phyloP scores from a whole-genome alignment of 2,888 invertebrate genomes.

The Acronicta psi region DNA sequence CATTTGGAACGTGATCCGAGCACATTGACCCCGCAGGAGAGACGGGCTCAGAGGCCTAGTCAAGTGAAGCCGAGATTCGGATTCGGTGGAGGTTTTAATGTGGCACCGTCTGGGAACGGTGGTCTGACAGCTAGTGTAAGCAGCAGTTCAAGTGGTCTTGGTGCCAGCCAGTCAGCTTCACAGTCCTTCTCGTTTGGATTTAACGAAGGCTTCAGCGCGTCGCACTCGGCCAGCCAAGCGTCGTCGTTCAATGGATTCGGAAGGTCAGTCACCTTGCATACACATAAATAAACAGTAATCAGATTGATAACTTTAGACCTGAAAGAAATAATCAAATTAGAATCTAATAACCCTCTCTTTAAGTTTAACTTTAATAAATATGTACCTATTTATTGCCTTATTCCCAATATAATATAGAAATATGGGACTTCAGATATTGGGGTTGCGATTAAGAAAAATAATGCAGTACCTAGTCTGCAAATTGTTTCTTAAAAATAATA shows the following conservation, averaged over 20 bases:
- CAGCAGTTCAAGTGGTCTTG: slow-evolving; percentile 79
- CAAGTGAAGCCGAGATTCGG: slow-evolving; percentile 77
- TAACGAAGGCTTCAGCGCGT: slow-evolving; percentile 84
- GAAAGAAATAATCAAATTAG: too few species aligned
- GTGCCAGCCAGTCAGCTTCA: slow-evolving; percentile 83
- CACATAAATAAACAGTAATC: too few species aligned
- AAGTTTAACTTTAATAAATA: too few species aligned
- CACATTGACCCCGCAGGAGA: slow-evolving; percentile 79
- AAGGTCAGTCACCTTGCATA: slow-evolving; percentile 76
- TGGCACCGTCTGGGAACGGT: slow-evolving; percentile 78
- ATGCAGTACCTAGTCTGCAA: too few species aligned
- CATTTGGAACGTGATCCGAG: slow-evolving; percentile 87
- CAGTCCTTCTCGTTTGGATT: slow-evolving; percentile 86
- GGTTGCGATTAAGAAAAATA: too few species aligned
- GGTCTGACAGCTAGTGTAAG: slow-evolving; percentile 83
- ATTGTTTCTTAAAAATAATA: too few species aligned
- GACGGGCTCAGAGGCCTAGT: slow-evolving; percentile 44
- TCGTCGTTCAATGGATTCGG: slow-evolving; percentile 84
- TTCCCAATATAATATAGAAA: too few species aligned
- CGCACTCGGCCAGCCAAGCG: slow-evolving; percentile 85
- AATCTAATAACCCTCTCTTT: too few species aligned
- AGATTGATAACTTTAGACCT: too few species aligned
- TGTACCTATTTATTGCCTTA: too few species aligned
- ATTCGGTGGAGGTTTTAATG: slow-evolving; percentile 80
- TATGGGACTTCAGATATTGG: too few species aligned